phyloP scores from a whole-genome alignment of 2,113 vertebrate genomes.

The Trogon surrucura region DNA sequence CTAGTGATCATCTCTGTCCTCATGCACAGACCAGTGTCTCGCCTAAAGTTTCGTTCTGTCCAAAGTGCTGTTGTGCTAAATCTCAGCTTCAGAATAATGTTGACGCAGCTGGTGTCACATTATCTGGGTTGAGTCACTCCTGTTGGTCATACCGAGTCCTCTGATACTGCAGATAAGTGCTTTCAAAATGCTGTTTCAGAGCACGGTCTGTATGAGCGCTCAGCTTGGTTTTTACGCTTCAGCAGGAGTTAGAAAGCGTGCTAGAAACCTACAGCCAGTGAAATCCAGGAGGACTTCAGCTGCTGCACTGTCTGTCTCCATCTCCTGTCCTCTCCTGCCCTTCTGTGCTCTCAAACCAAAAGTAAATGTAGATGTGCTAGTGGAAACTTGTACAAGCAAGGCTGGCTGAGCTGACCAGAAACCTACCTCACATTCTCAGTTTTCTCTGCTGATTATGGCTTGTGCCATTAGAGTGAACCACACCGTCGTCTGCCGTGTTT shows the following conservation, averaged over 20 bases:
- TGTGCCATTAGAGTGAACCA: neutral
- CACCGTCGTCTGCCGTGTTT: accelerated
- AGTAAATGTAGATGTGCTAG: neutral
- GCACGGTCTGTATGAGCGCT: neutral
- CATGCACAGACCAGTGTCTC: neutral
- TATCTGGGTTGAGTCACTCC: neutral
- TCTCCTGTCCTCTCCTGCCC: conserved; percentile 5
- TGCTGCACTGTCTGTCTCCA: accelerated
- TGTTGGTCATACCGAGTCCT: neutral
- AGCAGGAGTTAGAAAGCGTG: neutral
- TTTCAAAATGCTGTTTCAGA: neutral
- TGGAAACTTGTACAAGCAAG: neutral
- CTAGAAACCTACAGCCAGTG: neutral
- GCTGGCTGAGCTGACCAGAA: neutral
- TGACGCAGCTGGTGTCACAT: neutral
- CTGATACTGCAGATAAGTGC: neutral
- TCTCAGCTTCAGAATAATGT: neutral
- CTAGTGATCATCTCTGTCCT: neutral
- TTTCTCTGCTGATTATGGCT: conserved; percentile 1
- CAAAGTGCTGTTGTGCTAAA: neutral
- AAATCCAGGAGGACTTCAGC: neutral
- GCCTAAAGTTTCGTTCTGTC: neutral
- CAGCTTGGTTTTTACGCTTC: neutral
- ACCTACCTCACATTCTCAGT: neutral
- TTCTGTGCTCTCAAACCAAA: neutral